These are phyloP conservation scores for Polypterus senegalus DNA, from an alignment of 2,113 vertebrate species.

Conservation along the genomic window DNA sequence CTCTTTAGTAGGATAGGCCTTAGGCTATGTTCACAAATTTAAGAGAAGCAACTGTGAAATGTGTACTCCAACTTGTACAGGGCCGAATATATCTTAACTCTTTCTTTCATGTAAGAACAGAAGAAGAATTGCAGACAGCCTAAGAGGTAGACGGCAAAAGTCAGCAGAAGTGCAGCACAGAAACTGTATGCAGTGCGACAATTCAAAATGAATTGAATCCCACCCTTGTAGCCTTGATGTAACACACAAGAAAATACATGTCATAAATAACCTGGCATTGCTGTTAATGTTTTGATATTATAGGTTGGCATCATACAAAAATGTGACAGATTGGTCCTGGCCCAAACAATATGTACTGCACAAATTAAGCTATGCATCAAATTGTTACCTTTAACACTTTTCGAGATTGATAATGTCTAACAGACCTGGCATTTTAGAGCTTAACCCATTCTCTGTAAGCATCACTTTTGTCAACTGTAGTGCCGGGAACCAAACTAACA, in stretches of 20 bases:
- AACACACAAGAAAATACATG: background rate
- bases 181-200: background rate
- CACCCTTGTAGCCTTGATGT: background rate
- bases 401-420: no score
- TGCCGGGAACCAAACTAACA: no score
- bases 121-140: background rate
- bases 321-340: background rate
- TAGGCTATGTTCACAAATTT: constrained; percentile 43
- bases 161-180: background rate
- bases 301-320: background rate
- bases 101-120: constrained; percentile 23
- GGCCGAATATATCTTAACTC: constrained; percentile 44
- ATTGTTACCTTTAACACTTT: background rate
- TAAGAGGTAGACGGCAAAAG: background rate
- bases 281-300: background rate
- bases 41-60: constrained; percentile 31
- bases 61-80: constrained; percentile 40
- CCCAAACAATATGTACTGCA: background rate
- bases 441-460: no score
- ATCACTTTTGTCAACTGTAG: no score
- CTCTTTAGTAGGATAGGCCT: constrained; percentile 53
- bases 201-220: background rate
- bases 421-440: no score
- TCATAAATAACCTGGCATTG: background rate
- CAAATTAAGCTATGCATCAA: background rate